A percentile compares a stretch with the other conserved stretches of the same genome.
Evolutionary conservation across 2,797 vertebrate species (phyloP).

Genomic region (Eulemur mongoz): DNA sequence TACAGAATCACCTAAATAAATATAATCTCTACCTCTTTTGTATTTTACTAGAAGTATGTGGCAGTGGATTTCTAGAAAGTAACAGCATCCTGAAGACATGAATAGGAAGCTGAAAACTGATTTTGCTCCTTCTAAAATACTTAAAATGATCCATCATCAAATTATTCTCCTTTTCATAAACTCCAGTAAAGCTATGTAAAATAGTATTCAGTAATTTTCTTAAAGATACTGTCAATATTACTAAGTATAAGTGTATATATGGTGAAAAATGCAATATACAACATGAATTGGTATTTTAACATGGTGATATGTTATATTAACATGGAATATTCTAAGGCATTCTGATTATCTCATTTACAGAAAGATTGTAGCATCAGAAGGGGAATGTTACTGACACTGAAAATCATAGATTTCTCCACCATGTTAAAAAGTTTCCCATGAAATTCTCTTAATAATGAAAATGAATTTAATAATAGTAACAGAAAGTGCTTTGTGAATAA

Average conservation of each 20-base stretch:
- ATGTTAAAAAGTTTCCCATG: neutral
- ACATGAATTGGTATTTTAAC: neutral
- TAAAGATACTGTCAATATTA: neutral
- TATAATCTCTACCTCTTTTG: neutral
- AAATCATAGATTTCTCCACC: neutral
- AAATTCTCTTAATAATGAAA: neutral
- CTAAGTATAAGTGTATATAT: neutral
- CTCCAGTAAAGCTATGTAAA: neutral
- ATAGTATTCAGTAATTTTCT: neutral
- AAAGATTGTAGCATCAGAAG: neutral
- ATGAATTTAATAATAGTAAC: neutral
- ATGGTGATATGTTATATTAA: neutral
- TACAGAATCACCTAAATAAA: neutral
- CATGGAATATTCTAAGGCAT: neutral
- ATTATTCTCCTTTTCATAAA: neutral
- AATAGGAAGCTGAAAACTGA: neutral
- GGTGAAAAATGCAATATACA: neutral
- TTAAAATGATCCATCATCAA: neutral
- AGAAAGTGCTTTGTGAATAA: neutral
- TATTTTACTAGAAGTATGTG: conserved; percentile 13
- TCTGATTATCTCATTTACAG: neutral
- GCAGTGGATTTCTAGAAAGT: neutral
- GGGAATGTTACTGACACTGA: neutral
- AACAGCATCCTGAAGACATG: neutral
- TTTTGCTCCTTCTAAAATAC: neutral